phyloP scores from a whole-genome alignment of 2,888 invertebrate species.

The Tubiluchus corallicola region DNA sequence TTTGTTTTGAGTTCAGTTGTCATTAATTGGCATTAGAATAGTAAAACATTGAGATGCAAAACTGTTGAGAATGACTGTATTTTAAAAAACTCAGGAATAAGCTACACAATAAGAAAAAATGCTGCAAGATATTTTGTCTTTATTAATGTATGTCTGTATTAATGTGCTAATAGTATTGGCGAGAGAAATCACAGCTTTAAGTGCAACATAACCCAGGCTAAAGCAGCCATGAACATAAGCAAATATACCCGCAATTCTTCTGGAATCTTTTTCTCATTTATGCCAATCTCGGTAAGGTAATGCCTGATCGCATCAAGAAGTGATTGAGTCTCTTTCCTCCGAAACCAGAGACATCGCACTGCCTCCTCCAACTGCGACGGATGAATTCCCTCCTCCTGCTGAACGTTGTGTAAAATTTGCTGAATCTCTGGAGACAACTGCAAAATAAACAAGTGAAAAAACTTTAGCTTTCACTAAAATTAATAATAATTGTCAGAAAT shows the following conservation, averaged over 20 bases:
- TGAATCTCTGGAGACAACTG: neutral
- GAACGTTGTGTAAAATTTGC: neutral
- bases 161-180: neutral
- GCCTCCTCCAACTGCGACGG: constrained; percentile 1
- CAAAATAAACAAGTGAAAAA: too few species aligned
- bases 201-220: too few species aligned
- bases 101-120: too few species aligned
- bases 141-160: neutral
- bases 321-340: neutral
- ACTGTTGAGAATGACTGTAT: too few species aligned
- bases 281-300: neutral
- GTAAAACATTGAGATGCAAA: too few species aligned
- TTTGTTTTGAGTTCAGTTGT: too few species aligned
- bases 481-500: too few species aligned
- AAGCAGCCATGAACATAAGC: neutral
- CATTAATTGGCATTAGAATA: too few species aligned
- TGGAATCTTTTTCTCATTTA: neutral
- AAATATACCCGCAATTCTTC: neutral
- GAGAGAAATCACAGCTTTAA: too few species aligned
- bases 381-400: constrained; percentile 1
- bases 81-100: too few species aligned
- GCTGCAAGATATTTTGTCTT: neutral
- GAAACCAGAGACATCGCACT: neutral
- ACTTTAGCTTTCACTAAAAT: too few species aligned
- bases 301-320: neutral